These are phyloP conservation scores for Caenorhabditis sinica DNA, from an alignment of 2,888 invertebrate species.

Conservation along the genomic window DNA sequence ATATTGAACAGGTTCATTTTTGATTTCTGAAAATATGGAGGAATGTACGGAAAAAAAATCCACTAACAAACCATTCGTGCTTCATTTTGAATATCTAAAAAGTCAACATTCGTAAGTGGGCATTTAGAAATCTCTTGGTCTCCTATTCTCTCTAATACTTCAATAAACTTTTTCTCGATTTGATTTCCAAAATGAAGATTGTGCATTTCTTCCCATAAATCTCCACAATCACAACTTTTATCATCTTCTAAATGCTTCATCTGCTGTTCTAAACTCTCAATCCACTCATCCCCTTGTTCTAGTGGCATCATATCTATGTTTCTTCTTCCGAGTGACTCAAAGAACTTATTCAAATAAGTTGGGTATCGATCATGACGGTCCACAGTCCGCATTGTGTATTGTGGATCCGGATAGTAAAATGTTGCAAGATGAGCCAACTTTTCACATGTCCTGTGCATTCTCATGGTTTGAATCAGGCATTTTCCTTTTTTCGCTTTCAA, in stretches of 20 bases:
- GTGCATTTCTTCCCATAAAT: constrained; percentile 20
- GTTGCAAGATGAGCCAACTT: background rate
- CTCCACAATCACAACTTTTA: background rate
- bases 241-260: background rate
- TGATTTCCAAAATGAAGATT: constrained; percentile 21
- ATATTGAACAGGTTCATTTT: constrained; percentile 2
- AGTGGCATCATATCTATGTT: background rate
- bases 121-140: background rate
- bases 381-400: background rate
- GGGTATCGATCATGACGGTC: background rate
- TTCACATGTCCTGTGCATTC: constrained; percentile 14
- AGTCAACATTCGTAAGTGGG: background rate
- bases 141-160: constrained; percentile 1
- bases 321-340: constrained; percentile 7
- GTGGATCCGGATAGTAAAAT: background rate
- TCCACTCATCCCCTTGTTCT: constrained; percentile 7
- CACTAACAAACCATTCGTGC: background rate
- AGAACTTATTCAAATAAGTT: constrained; percentile 13
- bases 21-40: background rate
- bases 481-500: constrained; percentile 10
- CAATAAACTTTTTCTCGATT: constrained; percentile 13
- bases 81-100: background rate
- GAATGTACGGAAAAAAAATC: background rate
- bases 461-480: constrained; percentile 21
- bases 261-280: background rate